Evolutionary conservation across 2,113 vertebrate genomes (phyloP).

Genomic region (Crotophaga sulcirostris): DNA sequence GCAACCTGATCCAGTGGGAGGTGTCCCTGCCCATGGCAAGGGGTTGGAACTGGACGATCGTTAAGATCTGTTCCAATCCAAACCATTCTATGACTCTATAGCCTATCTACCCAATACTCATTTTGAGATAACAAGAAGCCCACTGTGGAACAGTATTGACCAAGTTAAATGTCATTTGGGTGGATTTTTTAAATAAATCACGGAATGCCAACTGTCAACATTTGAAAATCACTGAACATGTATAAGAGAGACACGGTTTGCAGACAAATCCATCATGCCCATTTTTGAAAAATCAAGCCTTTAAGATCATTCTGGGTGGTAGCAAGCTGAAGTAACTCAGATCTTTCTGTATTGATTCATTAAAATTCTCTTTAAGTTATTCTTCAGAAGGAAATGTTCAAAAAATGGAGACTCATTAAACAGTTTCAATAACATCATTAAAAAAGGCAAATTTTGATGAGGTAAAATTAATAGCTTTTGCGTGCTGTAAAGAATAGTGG

Average conservation of each 20-base stretch:
- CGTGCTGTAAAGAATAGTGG: neutral
- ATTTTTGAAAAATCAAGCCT: neutral
- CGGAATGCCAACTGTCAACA: neutral
- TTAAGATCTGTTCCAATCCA: too few species aligned
- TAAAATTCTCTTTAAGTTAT: neutral
- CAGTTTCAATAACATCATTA: neutral
- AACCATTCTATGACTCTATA: neutral
- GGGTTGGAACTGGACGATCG: too few species aligned
- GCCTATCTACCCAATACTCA: too few species aligned
- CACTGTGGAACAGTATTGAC: neutral
- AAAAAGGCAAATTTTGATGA: conserved; percentile 10
- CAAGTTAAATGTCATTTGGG: neutral
- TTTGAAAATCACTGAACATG: neutral
- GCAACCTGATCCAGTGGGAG: too few species aligned
- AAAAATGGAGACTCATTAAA: neutral
- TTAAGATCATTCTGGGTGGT: neutral
- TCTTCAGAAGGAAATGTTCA: neutral
- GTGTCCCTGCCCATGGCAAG: too few species aligned
- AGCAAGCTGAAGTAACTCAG: neutral
- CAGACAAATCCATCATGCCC: neutral
- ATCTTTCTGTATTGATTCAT: neutral
- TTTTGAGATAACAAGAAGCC: neutral
- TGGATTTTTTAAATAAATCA: neutral
- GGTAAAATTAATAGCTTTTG: conserved; percentile 9
- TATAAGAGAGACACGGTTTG: neutral